Conservation (phyloP, 2,113 vertebrate genomes). For the Callipepla californica region DNA sequence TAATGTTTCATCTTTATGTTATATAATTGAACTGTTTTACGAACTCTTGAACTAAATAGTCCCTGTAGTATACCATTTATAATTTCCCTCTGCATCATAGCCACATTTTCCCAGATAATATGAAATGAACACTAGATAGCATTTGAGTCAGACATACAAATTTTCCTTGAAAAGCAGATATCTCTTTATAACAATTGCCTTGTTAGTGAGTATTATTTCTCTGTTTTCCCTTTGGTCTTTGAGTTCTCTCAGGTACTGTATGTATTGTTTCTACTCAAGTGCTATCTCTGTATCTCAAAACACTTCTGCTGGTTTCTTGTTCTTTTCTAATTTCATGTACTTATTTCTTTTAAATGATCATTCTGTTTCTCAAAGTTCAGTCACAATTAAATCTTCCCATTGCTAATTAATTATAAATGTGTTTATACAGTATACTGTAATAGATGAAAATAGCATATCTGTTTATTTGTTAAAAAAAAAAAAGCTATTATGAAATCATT, state of each 20-base stretch:
- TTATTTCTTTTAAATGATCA: not conserved
- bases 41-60: not conserved
- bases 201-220: not conserved
- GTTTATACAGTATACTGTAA: not conserved
- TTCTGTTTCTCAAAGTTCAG: not conserved
- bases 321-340: not conserved
- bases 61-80: not conserved
- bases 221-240: not conserved
- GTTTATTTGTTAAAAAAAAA: not conserved
- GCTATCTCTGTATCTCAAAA: not conserved
- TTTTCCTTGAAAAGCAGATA: not conserved
- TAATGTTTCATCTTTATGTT: no score
- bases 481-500: not conserved
- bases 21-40: not conserved
- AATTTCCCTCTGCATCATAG: not conserved
- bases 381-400: not conserved
- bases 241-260: not conserved
- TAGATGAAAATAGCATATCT: not conserved
- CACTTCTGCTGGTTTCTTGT: not conserved
- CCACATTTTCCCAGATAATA: not conserved
- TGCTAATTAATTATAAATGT: not conserved
- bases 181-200: not conserved
- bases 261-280: not conserved
- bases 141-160: not conserved
- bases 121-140: not conserved